These are phyloP conservation scores for Anas acuta DNA, from an alignment of 2,797 vertebrate genomes.

Conservation along the genomic window DNA sequence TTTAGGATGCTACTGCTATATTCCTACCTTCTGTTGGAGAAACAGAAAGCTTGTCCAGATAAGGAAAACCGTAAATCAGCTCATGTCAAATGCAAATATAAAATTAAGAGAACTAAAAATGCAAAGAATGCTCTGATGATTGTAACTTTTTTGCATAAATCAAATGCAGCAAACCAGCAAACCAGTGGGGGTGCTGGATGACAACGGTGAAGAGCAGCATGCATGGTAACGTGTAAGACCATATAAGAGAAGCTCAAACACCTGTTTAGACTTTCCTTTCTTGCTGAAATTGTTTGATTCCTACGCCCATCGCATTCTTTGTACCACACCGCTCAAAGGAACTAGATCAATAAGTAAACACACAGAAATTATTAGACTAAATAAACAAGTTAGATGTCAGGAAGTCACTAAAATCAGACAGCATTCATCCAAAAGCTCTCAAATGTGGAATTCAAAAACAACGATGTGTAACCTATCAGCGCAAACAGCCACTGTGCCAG, in stretches of 20 bases:
- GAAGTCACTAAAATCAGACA: conserved; percentile 50
- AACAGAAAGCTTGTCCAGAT: neutral
- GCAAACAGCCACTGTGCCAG: conserved; percentile 21
- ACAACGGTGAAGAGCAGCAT: neutral
- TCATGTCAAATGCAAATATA: neutral
- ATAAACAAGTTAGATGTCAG: conserved; percentile 50
- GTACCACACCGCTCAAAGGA: conserved; percentile 6
- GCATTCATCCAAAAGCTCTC: conserved; percentile 27
- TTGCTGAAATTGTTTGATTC: conserved; percentile 3
- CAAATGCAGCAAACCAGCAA: neutral
- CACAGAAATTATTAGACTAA: conserved; percentile 51
- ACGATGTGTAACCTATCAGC: conserved; percentile 23
- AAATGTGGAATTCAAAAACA: conserved; percentile 38
- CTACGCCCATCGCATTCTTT: neutral
- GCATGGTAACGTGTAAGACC: neutral
- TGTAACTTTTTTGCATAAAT: neutral
- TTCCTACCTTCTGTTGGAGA: neutral
- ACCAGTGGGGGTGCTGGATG: neutral
- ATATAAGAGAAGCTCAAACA: neutral
- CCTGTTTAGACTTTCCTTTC: neutral
- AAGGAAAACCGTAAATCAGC: neutral
- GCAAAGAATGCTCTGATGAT: neutral
- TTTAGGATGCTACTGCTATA: neutral
- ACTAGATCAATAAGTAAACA: conserved; percentile 52
- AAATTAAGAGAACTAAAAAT: conserved; percentile 12